Conservation (phyloP, 2,888 invertebrate genomes). For the Colostygia pectinataria region DNA sequence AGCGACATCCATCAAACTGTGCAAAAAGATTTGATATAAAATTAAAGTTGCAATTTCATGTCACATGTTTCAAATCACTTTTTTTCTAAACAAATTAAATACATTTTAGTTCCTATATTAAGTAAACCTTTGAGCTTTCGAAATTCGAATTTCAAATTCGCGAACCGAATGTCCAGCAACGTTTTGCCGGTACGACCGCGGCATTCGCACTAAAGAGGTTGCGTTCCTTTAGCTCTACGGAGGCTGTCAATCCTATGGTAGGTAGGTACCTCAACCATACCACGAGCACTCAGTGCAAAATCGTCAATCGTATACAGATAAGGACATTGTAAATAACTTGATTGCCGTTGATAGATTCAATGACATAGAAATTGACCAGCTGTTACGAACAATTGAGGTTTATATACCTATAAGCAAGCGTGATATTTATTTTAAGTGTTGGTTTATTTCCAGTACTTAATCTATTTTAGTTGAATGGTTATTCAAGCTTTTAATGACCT, state of each 20-base stretch:
- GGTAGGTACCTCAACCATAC: too few species aligned
- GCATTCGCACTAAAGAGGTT: slow-evolving; percentile 48
- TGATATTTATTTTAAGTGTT: slow-evolving; percentile 24
- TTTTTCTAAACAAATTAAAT: background rate
- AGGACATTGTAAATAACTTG: slow-evolving; percentile 24
- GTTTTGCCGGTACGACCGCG: slow-evolving; percentile 56
- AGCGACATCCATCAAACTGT: too few species aligned
- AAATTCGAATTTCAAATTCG: slow-evolving; percentile 30
- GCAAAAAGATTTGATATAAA: too few species aligned
- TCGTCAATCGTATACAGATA: slow-evolving; percentile 24
- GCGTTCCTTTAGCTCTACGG: slow-evolving; percentile 23
- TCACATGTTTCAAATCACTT: slow-evolving; percentile 1
- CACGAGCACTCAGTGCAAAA: slow-evolving; percentile 12
- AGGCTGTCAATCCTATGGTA: slow-evolving; percentile 23
- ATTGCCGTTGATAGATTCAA: slow-evolving; percentile 53
- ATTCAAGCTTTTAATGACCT: too few species aligned
- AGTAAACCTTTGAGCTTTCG: slow-evolving; percentile 20
- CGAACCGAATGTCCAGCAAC: slow-evolving; percentile 43
- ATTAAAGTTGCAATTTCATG: too few species aligned
- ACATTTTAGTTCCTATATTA: slow-evolving; percentile 1
- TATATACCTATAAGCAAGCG: too few species aligned
- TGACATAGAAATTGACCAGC: slow-evolving; percentile 55
- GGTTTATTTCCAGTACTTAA: slow-evolving; percentile 22
- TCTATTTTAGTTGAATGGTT: slow-evolving; percentile 26
- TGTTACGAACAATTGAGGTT: slow-evolving; percentile 31